Conservation (phyloP, 2,113 vertebrate genomes). For the Mastomys natalensis region DNA sequence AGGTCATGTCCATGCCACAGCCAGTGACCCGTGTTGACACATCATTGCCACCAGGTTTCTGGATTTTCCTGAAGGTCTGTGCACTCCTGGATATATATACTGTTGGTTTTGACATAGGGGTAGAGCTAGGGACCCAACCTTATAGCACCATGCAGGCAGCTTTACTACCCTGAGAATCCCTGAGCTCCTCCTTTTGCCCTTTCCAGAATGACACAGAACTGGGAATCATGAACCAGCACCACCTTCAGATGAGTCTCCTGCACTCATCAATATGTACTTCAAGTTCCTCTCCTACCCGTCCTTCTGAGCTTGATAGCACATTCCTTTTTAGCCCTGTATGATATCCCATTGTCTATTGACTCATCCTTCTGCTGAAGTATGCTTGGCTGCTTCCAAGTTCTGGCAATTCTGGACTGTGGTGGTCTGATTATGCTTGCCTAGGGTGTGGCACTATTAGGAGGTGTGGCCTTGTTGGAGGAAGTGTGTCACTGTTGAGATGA, state of each 20-base stretch:
- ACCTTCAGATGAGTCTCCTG: not conserved
- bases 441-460: too few species aligned
- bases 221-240: not conserved
- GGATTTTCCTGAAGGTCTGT: not conserved
- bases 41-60: not conserved
- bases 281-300: not conserved
- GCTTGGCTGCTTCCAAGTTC: not conserved
- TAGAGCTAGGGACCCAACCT: too few species aligned
- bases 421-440: too few species aligned
- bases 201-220: not conserved
- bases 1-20: rapidly evolving
- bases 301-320: not conserved
- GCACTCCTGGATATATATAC: too few species aligned
- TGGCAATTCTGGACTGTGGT: not conserved
- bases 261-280: not conserved
- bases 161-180: not conserved
- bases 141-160: too few species aligned
- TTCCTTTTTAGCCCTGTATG: not conserved
- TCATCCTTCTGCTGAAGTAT: not conserved
- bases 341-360: not conserved
- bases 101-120: not conserved
- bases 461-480: too few species aligned
- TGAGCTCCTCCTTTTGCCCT: too few species aligned
- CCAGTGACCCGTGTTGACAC: too few species aligned
- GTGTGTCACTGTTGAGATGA: too few species aligned